Conservation (phyloP, 2,888 invertebrate genomes). For the Galeopsomyia nigrocyanea region DNA sequence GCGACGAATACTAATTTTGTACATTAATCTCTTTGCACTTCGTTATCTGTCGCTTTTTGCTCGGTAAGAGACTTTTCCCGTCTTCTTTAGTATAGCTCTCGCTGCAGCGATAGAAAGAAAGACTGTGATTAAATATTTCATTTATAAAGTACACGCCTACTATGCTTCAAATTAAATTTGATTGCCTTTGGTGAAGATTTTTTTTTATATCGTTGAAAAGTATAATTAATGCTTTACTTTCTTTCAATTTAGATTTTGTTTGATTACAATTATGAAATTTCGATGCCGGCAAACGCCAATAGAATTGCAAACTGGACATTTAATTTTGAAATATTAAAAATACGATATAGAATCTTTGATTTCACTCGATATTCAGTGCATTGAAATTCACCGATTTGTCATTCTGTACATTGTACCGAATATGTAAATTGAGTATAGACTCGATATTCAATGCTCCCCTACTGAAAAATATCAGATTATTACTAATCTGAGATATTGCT, state of each 20-base stretch:
- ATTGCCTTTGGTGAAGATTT: not conserved
- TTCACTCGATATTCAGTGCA: slow-evolving; percentile 18
- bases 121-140: slow-evolving; percentile 41
- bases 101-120: slow-evolving; percentile 19
- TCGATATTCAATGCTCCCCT: slow-evolving; percentile 6
- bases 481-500: slow-evolving; percentile 25
- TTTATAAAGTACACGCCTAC: slow-evolving; percentile 10
- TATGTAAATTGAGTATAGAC: slow-evolving; percentile 13
- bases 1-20: slow-evolving; percentile 66
- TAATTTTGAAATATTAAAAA: slow-evolving; percentile 22
- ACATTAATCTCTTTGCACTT: slow-evolving; percentile 61
- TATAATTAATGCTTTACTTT: not conserved
- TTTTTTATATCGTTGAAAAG: not conserved
- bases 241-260: too few relatives aligned
- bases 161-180: slow-evolving; percentile 17
- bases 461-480: slow-evolving; percentile 29
- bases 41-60: slow-evolving; percentile 43
- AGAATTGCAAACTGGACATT: too few relatives aligned
- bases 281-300: too few relatives aligned
- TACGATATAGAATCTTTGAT: slow-evolving; percentile 19
- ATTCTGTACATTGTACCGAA: slow-evolving; percentile 16
- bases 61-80: slow-evolving; percentile 32
- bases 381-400: slow-evolving; percentile 29
- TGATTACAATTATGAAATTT: too few relatives aligned
- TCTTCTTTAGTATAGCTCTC: slow-evolving; percentile 16